Evolutionary conservation across 2,888 invertebrate species (phyloP), one percentile per base, ranked within the genome.

Genomic region (Deroplatys truncata): DNA sequence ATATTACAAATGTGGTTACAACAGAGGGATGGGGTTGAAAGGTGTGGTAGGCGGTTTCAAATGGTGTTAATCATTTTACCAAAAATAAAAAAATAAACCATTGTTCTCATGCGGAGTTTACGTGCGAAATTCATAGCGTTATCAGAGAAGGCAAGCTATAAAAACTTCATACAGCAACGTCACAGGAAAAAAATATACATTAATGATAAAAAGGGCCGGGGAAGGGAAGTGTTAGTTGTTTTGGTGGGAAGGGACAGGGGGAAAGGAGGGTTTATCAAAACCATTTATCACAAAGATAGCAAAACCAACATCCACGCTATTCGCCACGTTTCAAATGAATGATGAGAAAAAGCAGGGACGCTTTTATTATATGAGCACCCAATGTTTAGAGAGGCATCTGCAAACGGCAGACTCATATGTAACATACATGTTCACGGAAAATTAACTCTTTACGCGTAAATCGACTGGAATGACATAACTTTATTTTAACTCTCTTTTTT

Each of bases 261-360:
- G 84, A 85, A n/a, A 56, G 49, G 49, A 49, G 88, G 83, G 84
- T 82, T 88, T 88, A 90, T 90, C 90, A 89, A 85, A 85, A 84
- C 88, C 89, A 89, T 90, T 90, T 90, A 89, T 90, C 88, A 89
- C 88, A 49, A 72, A 90, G 90, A 90, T 90, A 90, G 49, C 87
- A 87, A 86, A 85, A 84, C 85, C 82, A 84, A 90, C 90, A 88
- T 84, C 86, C 84, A 88, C 49, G 56, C 56, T 72, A 90, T 90
- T 88, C 86, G 88, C 84, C 87, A 31, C 86, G 86, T 84, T 72
- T 85, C 85, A 88, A 84, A 90, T 90, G 90, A 90, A 56, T 86
- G 86, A 90, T 90, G 90, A 86, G 84, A 72, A 72, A 72, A 72
- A 72, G 20, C 56, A 72, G 56, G 56, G 56, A 1, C 56, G 56